Evolutionary conservation across 2,888 invertebrate species (phyloP).

Genomic region (Kryphioiulus occultus): DNA sequence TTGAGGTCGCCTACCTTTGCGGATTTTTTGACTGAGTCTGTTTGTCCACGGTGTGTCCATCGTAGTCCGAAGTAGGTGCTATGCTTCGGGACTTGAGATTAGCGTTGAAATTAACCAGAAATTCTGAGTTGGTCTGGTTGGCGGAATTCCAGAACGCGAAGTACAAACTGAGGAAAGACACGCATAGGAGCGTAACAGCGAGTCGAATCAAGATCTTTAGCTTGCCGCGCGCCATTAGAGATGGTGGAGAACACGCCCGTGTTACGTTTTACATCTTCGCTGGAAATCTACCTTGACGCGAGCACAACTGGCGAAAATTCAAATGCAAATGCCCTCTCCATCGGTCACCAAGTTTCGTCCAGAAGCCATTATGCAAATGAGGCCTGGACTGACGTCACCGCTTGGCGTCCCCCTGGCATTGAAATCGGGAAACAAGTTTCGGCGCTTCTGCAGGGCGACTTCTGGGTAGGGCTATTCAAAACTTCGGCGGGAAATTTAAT

Average conservation of each 20-base stretch:
- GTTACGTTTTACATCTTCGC: not conserved
- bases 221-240: conserved; percentile 20
- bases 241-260: not conserved
- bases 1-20: not conserved
- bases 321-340: conserved; percentile 36
- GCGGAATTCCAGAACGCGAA: conserved; percentile 42
- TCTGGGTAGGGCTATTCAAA: not conserved
- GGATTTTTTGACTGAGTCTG: not conserved
- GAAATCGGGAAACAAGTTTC: not conserved
- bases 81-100: not conserved
- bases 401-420: not conserved
- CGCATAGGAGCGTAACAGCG: not conserved
- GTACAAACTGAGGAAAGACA: conserved; percentile 44
- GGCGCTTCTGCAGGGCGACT: not conserved
- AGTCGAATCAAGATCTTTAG: not conserved
- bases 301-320: not conserved
- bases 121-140: not conserved
- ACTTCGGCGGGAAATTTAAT: not conserved
- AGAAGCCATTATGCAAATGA: conserved; percentile 36
- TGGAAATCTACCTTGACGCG: not conserved
- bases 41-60: not conserved
- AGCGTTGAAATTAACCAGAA: not conserved
- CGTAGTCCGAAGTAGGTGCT: not conserved
- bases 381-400: not conserved
- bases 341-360: conserved; percentile 29